phyloP scores from a whole-genome alignment of 2,113 vertebrate genomes.

The Syngnathus typhle region DNA sequence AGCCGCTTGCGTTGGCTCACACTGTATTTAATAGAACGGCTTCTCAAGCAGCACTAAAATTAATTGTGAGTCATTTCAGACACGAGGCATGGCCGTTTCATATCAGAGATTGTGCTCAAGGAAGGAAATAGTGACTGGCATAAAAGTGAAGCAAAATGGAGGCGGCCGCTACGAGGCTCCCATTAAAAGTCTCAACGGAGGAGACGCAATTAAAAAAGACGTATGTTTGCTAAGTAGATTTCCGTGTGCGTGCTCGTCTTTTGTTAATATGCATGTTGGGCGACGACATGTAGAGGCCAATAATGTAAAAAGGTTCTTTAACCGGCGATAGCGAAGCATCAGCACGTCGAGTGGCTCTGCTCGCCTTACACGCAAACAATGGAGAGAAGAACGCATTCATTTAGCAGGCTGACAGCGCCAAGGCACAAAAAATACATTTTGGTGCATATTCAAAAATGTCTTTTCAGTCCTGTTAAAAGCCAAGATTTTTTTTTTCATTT shows the following conservation, averaged over 20 bases:
- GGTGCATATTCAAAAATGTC: neutral
- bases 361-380: neutral
- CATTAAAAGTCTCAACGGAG: neutral
- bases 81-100: neutral
- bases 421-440: neutral
- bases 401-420: neutral
- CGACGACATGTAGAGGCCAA: neutral
- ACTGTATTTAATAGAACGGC: conserved; percentile 8
- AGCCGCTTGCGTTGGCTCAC: neutral
- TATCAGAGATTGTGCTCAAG: neutral
- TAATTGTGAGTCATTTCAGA: conserved; percentile 10
- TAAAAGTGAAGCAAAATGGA: neutral
- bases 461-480: neutral
- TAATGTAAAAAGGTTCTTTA: neutral
- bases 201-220: neutral
- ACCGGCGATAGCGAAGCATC: neutral
- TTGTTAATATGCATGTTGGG: neutral
- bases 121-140: neutral
- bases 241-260: neutral
- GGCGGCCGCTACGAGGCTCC: neutral
- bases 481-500: neutral
- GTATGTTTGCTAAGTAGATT: neutral
- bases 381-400: neutral
- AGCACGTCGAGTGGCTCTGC: neutral
- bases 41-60: conserved; percentile 16